phyloP scores from a whole-genome alignment of 1,140 invertebrate genomes.

The Helicoverpa armigera region DNA sequence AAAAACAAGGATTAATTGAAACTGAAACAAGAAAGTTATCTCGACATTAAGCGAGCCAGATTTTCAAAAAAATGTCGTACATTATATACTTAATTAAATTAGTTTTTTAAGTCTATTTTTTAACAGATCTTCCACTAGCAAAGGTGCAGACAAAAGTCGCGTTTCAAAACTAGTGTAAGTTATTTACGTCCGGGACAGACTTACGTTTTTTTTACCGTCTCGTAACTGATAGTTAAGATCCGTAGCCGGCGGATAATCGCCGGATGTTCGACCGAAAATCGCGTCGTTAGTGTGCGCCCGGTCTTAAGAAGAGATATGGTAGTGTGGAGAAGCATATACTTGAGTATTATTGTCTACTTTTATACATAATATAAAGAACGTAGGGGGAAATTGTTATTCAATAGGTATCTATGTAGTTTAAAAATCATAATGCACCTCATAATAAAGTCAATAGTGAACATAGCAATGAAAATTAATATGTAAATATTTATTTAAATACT shows the following conservation, averaged over 20 bases:
- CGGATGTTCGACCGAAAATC: slow-evolving; percentile 71
- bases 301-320: slow-evolving; percentile 4
- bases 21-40: no score
- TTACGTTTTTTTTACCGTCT: slow-evolving; percentile 21
- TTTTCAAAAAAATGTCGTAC: no score
- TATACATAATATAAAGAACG: not conserved
- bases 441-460: no score
- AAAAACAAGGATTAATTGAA: no score
- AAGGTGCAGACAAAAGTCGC: not conserved
- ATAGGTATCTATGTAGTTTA: no score
- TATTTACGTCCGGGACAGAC: slow-evolving; percentile 21
- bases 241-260: slow-evolving; percentile 58
- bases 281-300: slow-evolving; percentile 57
- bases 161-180: not conserved
- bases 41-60: no score
- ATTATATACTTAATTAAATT: no score
- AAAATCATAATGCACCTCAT: no score
- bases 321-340: slow-evolving; percentile 56
- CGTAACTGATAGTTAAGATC: slow-evolving; percentile 43
- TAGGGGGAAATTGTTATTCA: no score
- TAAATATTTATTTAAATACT: no score
- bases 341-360: not conserved
- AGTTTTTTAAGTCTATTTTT: not conserved
- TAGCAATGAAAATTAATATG: no score
- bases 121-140: not conserved